Conservation (phyloP, 2,113 vertebrate genomes). For the Ceyx cyanopectus region DNA sequence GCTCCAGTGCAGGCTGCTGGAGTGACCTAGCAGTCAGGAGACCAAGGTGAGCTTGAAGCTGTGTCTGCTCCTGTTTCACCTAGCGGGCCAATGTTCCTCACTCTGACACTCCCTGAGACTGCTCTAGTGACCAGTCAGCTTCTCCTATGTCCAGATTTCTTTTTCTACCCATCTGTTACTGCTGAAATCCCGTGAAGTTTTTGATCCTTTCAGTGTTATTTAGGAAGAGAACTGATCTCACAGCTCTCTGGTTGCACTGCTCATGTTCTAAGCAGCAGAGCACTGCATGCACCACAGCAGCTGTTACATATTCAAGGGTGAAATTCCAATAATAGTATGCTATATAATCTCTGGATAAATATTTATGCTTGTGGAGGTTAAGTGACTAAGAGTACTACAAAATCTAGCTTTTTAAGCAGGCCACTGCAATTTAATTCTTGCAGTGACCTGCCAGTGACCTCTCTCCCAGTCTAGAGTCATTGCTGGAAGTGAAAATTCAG, state of each 20-base stretch:
- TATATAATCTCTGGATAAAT: conserved; percentile 66
- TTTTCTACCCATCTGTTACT: not conserved
- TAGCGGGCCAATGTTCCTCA: fast-evolving
- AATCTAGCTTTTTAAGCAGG: conserved; percentile 17
- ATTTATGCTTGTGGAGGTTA: conserved; percentile 65
- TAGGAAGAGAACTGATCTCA: not conserved
- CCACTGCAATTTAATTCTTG: conserved; percentile 29
- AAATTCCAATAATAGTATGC: conserved; percentile 65
- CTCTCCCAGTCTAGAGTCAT: not conserved
- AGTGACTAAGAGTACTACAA: conserved; percentile 32
- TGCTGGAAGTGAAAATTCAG: not conserved
- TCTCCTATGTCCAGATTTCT: not conserved
- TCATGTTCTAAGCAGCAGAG: not conserved
- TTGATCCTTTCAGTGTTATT: not conserved
- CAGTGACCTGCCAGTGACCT: conserved; percentile 29
- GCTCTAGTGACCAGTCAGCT: not conserved
- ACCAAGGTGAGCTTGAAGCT: not conserved
- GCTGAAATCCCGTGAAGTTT: not conserved
- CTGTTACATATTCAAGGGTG: conserved; percentile 57
- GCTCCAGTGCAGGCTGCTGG: not conserved
- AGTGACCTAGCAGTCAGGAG: not conserved
- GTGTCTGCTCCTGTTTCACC: not conserved
- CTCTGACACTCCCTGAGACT: not conserved
- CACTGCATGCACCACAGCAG: conserved; percentile 36
- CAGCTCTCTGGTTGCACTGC: not conserved